phyloP scores from a whole-genome alignment of 2,113 vertebrate genomes.

The Cettia cetti region DNA sequence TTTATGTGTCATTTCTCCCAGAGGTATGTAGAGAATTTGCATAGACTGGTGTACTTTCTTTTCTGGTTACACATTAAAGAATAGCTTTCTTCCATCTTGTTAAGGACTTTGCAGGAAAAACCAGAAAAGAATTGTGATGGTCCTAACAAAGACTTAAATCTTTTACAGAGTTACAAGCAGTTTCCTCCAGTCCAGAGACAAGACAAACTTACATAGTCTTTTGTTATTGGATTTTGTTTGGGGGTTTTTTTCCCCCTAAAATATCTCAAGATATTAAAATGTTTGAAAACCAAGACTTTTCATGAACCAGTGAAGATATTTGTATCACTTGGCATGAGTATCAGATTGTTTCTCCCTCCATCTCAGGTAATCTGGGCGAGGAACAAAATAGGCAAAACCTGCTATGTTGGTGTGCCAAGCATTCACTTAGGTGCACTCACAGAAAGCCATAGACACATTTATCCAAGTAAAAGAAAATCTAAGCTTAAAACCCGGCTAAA shows the following conservation, averaged over 20 bases:
- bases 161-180: neutral
- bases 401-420: fast-evolving
- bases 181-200: neutral
- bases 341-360: neutral
- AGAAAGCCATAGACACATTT: neutral
- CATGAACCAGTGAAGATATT: neutral
- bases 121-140: neutral
- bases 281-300: neutral
- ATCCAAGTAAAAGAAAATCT: neutral
- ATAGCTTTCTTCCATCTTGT: neutral
- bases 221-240: neutral
- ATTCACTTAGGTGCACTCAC: neutral
- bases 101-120: neutral
- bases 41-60: neutral
- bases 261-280: neutral
- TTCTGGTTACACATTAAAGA: neutral
- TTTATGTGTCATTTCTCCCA: neutral
- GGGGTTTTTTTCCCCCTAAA: neutral
- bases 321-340: neutral
- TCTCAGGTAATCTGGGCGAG: neutral
- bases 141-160: neutral
- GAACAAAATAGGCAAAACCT: neutral
- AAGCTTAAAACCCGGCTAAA: neutral
- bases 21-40: neutral
- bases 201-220: neutral